Evolutionary conservation across 2,797 vertebrate genomes (phyloP).

Genomic region (Pangasius macronema): DNA sequence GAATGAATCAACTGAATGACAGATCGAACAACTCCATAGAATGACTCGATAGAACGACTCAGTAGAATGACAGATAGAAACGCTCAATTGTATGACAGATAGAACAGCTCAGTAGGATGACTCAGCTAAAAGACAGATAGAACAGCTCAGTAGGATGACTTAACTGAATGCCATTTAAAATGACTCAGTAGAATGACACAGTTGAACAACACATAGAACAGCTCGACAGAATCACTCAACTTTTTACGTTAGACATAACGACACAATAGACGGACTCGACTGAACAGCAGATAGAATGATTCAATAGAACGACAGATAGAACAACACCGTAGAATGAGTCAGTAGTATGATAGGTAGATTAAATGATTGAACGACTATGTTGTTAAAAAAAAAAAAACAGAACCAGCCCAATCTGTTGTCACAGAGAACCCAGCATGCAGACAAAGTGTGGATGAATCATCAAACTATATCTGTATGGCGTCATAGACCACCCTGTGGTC

Average conservation of each 20-base stretch:
- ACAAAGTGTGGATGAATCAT: constrained; percentile 3
- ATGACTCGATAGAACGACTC: background rate
- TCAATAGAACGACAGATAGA: background rate
- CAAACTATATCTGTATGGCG: background rate
- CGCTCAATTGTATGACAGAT: background rate
- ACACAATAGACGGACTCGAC: background rate
- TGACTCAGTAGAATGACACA: background rate
- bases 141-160: background rate
- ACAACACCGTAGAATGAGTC: background rate
- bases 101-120: background rate
- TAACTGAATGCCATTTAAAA: background rate
- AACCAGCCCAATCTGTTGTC: background rate
- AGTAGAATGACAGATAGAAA: background rate
- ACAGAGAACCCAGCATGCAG: background rate
- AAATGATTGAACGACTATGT: background rate
- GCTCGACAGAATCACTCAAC: background rate
- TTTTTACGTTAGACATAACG: background rate
- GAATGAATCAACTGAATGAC: background rate
- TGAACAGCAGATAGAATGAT: background rate
- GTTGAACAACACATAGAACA: background rate
- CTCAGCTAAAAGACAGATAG: background rate
- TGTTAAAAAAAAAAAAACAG: background rate
- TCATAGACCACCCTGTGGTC: background rate
- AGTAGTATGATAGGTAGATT: background rate
- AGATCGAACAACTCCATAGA: background rate